Base-by-base conservation (phyloP, 1,140 invertebrate species). In the Pseudomyrmex sp. region DNA sequence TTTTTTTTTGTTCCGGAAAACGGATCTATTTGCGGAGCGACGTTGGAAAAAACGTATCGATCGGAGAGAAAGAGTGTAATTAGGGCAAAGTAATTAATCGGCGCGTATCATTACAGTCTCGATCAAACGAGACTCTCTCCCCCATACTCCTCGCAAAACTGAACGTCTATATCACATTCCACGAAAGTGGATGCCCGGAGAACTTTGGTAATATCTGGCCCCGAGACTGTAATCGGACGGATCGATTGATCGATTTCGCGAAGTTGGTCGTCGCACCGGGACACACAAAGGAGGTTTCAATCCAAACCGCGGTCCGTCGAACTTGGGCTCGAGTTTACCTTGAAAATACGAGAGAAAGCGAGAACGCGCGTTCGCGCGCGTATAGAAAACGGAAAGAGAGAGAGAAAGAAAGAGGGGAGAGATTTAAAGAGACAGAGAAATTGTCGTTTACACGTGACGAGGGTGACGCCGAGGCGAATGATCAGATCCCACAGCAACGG, bases 171-270 rank as follows among this genome's bases (percentile, higher is more conserved):
- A 76, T 72, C 69, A 84, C 86, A 88, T 86, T 88, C 83, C 46
- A 44, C 52, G 80, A 79, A 87, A 87, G 85, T 88, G 86, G 80
- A 88, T 79, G 79, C 62, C 56, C 23, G 23, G 26, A 4, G 23
- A 88, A 88, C 85, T 88, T 88, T 87, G 56, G 86, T 87, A 88
- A 85, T 88, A 88, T 88, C 87, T 85, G 66, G 65, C 75, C 58
- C 56, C 15, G 66, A 59, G 59, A 87, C 82, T 66, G 69, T 83
- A 84, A 88, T 87, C 85, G 52, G 44, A 87, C 48, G 65, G 69
- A 84, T 87, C 73, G 87, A 88, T 87, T 77, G 87, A 88, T 88
- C 86, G 87, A 87, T 88, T 52, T 8, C 58, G 52, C 54, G 7
- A 77, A 87, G 76, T 82, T 87, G 46, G 8, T 59, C 44, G 85